These are phyloP conservation scores for Molorchus minor DNA, from an alignment of 2,888 invertebrate genomes.

Conservation along the genomic window DNA sequence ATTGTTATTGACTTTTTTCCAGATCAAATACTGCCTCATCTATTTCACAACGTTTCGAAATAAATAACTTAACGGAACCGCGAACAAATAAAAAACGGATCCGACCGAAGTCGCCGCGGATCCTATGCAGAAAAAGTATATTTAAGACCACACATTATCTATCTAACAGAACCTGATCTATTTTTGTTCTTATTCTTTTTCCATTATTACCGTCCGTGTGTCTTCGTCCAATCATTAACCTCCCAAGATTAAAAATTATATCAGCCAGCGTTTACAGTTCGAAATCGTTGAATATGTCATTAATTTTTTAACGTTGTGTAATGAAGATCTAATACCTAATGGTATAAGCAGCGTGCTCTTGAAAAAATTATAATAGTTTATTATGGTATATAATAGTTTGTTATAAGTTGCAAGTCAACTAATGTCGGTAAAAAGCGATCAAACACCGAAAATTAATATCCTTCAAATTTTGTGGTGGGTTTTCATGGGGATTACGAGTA, in stretches of 20 bases:
- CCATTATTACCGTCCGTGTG: neutral
- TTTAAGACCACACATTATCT: conserved; percentile 1
- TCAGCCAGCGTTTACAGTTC: conserved; percentile 3
- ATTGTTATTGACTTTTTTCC: no score
- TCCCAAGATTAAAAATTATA: conserved; percentile 9
- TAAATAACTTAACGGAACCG: neutral
- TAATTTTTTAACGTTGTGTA: conserved; percentile 5
- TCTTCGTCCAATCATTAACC: neutral
- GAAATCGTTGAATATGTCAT: neutral
- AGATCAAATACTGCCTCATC: neutral
- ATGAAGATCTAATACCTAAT: conserved; percentile 12
- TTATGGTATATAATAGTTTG: conserved; percentile 11
- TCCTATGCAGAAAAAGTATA: neutral
- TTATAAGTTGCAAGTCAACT: conserved; percentile 6
- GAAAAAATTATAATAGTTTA: conserved; percentile 3
- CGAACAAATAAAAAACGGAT: neutral
- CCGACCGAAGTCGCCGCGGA: neutral
- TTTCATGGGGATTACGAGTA: no score
- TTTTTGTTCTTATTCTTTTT: conserved; percentile 1
- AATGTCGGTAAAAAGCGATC: no score
- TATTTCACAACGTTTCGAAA: neutral
- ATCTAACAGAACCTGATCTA: conserved; percentile 1
- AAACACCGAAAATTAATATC: no score
- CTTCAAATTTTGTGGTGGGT: no score
- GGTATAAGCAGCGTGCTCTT: neutral